Base-by-base conservation (phyloP, 2,113 vertebrate species). In the Piaya cayana region DNA sequence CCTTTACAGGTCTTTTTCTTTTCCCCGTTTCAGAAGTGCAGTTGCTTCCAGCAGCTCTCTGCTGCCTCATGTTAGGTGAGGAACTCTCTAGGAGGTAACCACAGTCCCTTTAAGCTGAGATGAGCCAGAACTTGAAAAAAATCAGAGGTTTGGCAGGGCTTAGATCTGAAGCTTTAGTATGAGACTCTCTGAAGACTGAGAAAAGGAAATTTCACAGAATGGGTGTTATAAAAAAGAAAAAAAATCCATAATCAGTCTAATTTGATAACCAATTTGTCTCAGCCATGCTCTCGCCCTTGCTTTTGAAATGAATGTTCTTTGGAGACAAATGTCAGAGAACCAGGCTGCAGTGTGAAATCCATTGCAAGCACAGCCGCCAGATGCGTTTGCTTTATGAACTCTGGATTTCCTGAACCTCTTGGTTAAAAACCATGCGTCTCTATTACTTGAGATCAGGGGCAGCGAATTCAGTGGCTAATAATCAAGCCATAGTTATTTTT, bases 261-360 rank as follows among this genome's bases (percentile, higher is more conserved):
- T 96, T 96, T 95, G 88, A 87, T 90, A 96, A 97, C 71, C 76
- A 47, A 94, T 96, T 96, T 92, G 93, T 82, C 95, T 88, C 92
- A 92, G 96, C 71, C 85, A 93, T 55, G 82, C 90, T 94, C 60
- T 90, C 52, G 26, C 56, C 47, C 82, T 80, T 39, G 68, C 88
- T 88, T 96, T 93, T 83, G 22, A 93, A 80, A 94, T 88, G 9
- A 93, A 96, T 49, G 68, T 59, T 95, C 71, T 94, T 90, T 34
- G 64, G 72, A 90, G 82, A 90, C 90, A 86, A 96, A 80, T 71
- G 92, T 83, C 88, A 88, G 92, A 3, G 29, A 58, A 67, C 59
- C 3, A 0, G 87, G 67, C 84, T 92, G 68, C 43, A 88, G 68
- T 92, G 79, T 90, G 88, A 92, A 96, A 96, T 94, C 79, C 90